phyloP scores from a whole-genome alignment of 2,113 vertebrate species.

The Macrotis lagotis region DNA sequence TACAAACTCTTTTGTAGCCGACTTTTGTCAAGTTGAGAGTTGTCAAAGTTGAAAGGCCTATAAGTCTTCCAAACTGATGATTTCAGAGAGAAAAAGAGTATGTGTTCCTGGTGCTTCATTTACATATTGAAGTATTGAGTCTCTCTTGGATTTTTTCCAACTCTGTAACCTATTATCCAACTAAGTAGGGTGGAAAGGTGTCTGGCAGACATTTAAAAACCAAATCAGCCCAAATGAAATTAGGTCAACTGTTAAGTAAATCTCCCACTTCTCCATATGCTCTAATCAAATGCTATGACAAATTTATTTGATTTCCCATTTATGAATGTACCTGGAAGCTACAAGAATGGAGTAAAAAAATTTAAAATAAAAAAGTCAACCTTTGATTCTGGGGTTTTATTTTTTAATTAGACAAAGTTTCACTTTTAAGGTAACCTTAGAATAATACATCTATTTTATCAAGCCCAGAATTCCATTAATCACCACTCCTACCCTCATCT shows the following conservation, averaged over 20 bases:
- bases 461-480: background rate
- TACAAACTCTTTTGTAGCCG: accelerated
- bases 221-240: background rate
- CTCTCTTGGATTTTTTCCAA: background rate
- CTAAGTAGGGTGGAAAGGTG: background rate
- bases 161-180: background rate
- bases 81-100: background rate
- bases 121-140: accelerated
- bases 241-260: accelerated
- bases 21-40: accelerated
- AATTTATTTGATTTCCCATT: accelerated
- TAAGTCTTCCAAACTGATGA: accelerated
- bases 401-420: accelerated
- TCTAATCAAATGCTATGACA: no score
- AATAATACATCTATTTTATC: background rate
- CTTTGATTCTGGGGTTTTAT: background rate
- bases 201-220: background rate
- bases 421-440: background rate
- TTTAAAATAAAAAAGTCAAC: accelerated
- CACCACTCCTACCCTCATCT: background rate
- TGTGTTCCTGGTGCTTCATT: background rate
- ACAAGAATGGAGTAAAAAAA: background rate
- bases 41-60: background rate
- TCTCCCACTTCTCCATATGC: no score
- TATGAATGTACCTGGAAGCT: accelerated